Evolutionary conservation across 2,113 vertebrate species (phyloP), one percentile per base, ranked within the genome.

Genomic region (Fregetta grallaria): DNA sequence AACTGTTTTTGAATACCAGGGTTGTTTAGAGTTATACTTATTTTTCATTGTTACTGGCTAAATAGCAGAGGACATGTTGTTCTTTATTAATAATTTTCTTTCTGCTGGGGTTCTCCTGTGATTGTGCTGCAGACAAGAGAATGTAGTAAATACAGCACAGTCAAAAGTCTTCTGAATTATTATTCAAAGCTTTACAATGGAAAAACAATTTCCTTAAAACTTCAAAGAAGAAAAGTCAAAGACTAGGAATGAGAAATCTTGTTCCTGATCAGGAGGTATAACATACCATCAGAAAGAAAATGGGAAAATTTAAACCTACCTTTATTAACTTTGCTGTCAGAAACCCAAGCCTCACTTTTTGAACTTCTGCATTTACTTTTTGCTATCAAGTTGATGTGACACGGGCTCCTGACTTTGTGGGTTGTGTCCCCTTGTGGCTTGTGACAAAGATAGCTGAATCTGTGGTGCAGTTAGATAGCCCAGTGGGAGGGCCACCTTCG

Each of bases 401-500:
- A 89, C 0, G 2, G 76, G 88, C 70, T 94, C 49, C 94, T 94
- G 80, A 81, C 91, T 96, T 87, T 66, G 92, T 86, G 91, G 75
- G 61, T 44, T 91, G 72, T 96, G 88, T 96, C 79, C 86, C 91
- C 66, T 92, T 19, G 73, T 86, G 94, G 86, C 65, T 78, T 68
- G 73, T 72, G 88, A 79, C 89, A 85, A 85, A 89, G 88, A 15
- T 19, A 78, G 77, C 88, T 81, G 73, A 58, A 42, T 65, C 56
- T 49, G 40, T 42, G 73, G 86, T 38, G 61, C 65, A n/a, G 91
- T 68, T 81, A 47, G 86, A 3, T 73, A 83, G 91, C 95, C 68
- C 94, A 53, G 94, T 91, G 70, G 92, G 95, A 94, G 92, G 90
- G 87, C 96, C 92, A 94, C 94, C 94, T 96, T 88, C 93, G 40